These are phyloP conservation scores for Osmerus eperlanus DNA, from an alignment of 2,113 vertebrate genomes.

Conservation along the genomic window DNA sequence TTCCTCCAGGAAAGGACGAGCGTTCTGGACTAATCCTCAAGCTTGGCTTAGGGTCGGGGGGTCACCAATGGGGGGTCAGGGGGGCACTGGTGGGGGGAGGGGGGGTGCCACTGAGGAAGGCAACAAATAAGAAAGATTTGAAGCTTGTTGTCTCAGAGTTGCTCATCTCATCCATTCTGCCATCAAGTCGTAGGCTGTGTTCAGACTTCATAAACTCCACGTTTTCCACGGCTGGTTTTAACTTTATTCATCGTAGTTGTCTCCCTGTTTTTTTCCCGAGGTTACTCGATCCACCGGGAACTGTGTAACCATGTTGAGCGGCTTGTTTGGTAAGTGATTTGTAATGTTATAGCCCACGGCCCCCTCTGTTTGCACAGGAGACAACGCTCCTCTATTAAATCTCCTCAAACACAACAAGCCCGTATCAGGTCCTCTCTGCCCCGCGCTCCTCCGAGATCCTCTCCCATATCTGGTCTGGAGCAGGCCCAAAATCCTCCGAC, in stretches of 20 bases:
- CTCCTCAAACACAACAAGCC: constrained; percentile 63
- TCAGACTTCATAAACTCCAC: background rate
- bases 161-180: too few species aligned
- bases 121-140: background rate
- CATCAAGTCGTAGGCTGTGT: background rate
- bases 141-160: too few species aligned
- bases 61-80: constrained; percentile 19
- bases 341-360: constrained; percentile 55
- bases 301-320: constrained; percentile 39
- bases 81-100: background rate
- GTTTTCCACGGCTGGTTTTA: background rate
- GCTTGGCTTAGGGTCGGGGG: constrained; percentile 33
- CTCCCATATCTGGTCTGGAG: constrained; percentile 65
- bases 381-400: constrained; percentile 56
- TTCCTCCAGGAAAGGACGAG: constrained; percentile 65
- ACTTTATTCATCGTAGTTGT: constrained; percentile 13
- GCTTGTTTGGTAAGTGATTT: constrained; percentile 51
- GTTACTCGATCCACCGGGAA: constrained; percentile 31
- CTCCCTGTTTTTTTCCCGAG: constrained; percentile 11
- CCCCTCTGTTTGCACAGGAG: constrained; percentile 57
- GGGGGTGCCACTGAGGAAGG: background rate
- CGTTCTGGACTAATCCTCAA: constrained; percentile 58
- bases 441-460: constrained; percentile 55
- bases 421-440: constrained; percentile 59
- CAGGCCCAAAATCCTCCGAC: constrained; percentile 60